These are phyloP conservation scores for Microchrysa polita DNA, from an alignment of 2,888 invertebrate species.

Conservation along the genomic window DNA sequence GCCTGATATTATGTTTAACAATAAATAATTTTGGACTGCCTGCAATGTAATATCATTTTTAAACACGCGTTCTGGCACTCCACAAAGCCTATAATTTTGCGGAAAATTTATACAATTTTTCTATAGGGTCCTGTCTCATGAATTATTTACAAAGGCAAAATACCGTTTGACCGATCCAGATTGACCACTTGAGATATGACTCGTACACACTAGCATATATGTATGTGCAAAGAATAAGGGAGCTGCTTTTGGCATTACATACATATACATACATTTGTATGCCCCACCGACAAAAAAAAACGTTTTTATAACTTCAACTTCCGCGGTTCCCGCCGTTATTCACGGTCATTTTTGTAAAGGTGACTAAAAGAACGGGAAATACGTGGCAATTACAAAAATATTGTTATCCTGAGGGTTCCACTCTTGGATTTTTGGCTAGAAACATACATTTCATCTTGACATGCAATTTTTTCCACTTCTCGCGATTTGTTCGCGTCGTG, in stretches of 20 bases:
- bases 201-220: neutral
- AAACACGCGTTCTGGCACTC: neutral
- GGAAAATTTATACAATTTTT: neutral
- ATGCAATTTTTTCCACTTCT: slow-evolving; percentile 41
- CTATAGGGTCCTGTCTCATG: slow-evolving; percentile 41
- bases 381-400: slow-evolving; percentile 40
- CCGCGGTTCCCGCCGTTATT: slow-evolving; percentile 18
- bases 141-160: slow-evolving; percentile 48
- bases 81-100: slow-evolving; percentile 11
- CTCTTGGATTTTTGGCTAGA: slow-evolving; percentile 3
- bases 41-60: neutral
- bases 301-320: slow-evolving; percentile 38
- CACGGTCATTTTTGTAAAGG: slow-evolving; percentile 25
- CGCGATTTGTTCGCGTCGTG: slow-evolving; percentile 23
- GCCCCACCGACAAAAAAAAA: slow-evolving; percentile 11
- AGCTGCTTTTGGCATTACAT: too few relatives aligned
- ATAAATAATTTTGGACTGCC: too few relatives aligned
- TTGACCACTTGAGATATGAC: slow-evolving; percentile 41
- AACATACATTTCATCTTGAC: slow-evolving; percentile 43
- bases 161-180: slow-evolving; percentile 48
- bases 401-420: slow-evolving; percentile 29
- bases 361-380: slow-evolving; percentile 43
- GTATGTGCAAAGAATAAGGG: neutral
- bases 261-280: too few relatives aligned
- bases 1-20: too few relatives aligned